Conservation (phyloP, 92 coral and sea anemone species). For the Micromussa lordhowensis region DNA sequence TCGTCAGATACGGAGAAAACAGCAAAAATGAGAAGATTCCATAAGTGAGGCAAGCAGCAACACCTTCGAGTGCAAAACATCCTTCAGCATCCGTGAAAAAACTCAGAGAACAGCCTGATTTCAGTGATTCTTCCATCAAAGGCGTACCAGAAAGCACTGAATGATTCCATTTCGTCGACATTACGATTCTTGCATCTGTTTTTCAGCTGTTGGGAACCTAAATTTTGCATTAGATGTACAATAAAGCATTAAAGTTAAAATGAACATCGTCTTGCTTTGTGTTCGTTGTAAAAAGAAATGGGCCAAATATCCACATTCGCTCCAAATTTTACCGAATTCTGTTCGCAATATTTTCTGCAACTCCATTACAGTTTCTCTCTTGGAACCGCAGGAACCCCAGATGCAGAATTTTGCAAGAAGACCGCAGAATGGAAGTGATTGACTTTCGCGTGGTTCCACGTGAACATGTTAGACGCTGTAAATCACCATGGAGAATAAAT, state of each 20-base stretch:
- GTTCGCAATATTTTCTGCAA: background rate
- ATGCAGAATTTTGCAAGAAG: background rate
- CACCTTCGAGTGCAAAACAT: no score
- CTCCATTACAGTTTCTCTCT: background rate
- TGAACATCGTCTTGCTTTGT: no score
- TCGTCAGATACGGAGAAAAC: no score
- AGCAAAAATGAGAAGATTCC: no score
- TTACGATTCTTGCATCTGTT: slow-evolving; percentile 26
- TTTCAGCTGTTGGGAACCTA: background rate
- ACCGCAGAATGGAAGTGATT: background rate
- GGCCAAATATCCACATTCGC: background rate
- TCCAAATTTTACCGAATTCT: background rate
- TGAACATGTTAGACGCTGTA: background rate
- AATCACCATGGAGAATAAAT: background rate
- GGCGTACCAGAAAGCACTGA: background rate
- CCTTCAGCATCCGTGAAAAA: no score
- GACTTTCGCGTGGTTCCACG: background rate
- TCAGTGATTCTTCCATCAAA: no score
- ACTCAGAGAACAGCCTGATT: no score
- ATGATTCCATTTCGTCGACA: slow-evolving; percentile 56
- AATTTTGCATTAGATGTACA: no score
- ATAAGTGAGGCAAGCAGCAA: no score
- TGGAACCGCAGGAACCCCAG: background rate
- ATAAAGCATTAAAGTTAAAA: no score
- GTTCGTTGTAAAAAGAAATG: no score